phyloP scores from a whole-genome alignment of 2,113 vertebrate species.

The Pogona vitticeps region DNA sequence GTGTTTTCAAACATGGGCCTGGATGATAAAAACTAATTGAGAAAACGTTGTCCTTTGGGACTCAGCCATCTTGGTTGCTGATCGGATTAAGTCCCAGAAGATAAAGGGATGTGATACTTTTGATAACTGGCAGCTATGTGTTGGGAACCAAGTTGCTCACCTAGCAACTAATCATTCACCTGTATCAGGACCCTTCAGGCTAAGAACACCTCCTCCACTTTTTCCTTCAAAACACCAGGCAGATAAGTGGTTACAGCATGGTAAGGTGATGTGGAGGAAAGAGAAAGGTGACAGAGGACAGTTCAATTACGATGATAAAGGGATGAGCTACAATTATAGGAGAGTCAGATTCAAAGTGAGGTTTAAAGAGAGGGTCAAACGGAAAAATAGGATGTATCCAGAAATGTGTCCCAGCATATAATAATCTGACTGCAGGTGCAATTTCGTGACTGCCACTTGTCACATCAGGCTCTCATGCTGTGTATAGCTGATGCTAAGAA shows the following conservation, averaged over 20 bases:
- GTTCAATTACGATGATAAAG: slow-evolving; percentile 38
- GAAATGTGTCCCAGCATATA: slow-evolving; percentile 31
- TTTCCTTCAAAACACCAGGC: slow-evolving; percentile 12
- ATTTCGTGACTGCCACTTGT: slow-evolving; percentile 27
- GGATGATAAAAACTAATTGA: slow-evolving; percentile 4
- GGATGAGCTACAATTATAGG: slow-evolving; percentile 33
- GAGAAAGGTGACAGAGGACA: slow-evolving; percentile 33
- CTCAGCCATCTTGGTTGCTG: neutral
- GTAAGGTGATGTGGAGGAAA: slow-evolving; percentile 9
- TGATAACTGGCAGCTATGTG: slow-evolving; percentile 23
- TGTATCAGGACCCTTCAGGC: slow-evolving; percentile 20
- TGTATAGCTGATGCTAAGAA: slow-evolving; percentile 5
- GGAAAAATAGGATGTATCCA: slow-evolving; percentile 34
- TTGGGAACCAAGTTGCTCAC: slow-evolving; percentile 24
- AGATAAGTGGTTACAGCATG: slow-evolving; percentile 21
- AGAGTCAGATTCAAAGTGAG: slow-evolving; percentile 30
- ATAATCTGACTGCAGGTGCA: slow-evolving; percentile 34
- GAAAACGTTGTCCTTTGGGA: slow-evolving; percentile 12
- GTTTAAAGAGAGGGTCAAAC: slow-evolving; percentile 35
- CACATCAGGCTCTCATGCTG: slow-evolving; percentile 10
- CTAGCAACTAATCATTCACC: slow-evolving; percentile 37
- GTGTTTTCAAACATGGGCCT: neutral
- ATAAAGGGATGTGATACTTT: slow-evolving; percentile 31
- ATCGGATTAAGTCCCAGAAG: slow-evolving; percentile 14
- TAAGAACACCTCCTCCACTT: slow-evolving; percentile 38